These are phyloP conservation scores for Nemoura dubitans DNA, from an alignment of 2,888 invertebrate species.

Conservation along the genomic window DNA sequence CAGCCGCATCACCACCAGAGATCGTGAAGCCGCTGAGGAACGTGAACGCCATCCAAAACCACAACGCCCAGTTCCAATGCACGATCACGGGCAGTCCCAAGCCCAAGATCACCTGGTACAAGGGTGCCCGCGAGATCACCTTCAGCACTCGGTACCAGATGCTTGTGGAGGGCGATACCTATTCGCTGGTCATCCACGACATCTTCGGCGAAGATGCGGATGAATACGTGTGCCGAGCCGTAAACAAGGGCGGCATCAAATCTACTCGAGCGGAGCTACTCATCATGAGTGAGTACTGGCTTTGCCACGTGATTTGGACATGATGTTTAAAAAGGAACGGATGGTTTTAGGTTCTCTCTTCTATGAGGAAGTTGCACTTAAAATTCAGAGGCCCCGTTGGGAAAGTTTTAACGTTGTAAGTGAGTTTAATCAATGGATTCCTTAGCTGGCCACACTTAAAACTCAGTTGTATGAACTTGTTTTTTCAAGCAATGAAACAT, in stretches of 20 bases:
- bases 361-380: too few relatives aligned
- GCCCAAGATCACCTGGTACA: slow-evolving; percentile 95
- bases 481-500: too few relatives aligned
- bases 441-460: too few relatives aligned
- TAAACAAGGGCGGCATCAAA: slow-evolving; percentile 93
- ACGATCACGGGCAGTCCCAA: slow-evolving; percentile 88
- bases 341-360: too few relatives aligned
- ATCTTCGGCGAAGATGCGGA: slow-evolving; percentile 98
- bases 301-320: too few relatives aligned
- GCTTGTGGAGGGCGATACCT: slow-evolving; percentile 86
- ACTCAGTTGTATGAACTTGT: too few relatives aligned
- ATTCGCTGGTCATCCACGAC: slow-evolving; percentile 89
- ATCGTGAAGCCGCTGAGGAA: slow-evolving; percentile 86
- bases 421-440: too few relatives aligned
- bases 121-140: slow-evolving; percentile 95
- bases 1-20: slow-evolving; percentile 88
- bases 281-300: slow-evolving; percentile 89
- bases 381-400: too few relatives aligned
- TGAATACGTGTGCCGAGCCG: slow-evolving; percentile 95
- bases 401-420: too few relatives aligned
- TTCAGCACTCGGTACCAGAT: slow-evolving; percentile 93
- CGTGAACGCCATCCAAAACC: slow-evolving; percentile 91
- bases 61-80: slow-evolving; percentile 93
- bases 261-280: slow-evolving; percentile 94
- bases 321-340: too few relatives aligned